Evolutionary conservation across 1,140 invertebrate genomes (phyloP).

Genomic region (Samia ricini): DNA sequence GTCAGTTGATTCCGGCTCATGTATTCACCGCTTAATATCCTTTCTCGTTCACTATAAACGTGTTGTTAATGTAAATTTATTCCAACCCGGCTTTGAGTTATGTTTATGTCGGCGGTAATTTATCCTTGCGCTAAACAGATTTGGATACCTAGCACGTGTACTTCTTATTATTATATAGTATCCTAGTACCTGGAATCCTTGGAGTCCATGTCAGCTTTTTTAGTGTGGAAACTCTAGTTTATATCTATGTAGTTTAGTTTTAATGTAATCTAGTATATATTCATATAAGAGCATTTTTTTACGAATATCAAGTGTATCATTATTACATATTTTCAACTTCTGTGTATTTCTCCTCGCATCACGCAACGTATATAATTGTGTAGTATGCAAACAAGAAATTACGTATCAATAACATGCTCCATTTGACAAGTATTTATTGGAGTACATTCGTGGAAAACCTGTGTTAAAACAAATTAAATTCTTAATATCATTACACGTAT

Average conservation of each 20-base stretch:
- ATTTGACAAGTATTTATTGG: slow-evolving; percentile 22
- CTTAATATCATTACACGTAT: too few species aligned
- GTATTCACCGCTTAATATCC: neutral
- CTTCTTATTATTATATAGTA: neutral
- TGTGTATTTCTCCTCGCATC: neutral
- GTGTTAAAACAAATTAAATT: slow-evolving; percentile 4
- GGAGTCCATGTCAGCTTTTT: too few species aligned
- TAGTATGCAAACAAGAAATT: slow-evolving; percentile 17
- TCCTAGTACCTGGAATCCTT: neutral
- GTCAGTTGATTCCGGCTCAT: neutral
- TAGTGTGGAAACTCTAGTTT: too few species aligned
- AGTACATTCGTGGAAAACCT: neutral
- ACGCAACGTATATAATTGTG: neutral
- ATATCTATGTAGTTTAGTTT: too few species aligned
- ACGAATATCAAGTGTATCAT: too few species aligned
- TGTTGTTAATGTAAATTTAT: slow-evolving; percentile 1
- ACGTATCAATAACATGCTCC: slow-evolving; percentile 22
- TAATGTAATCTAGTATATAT: too few species aligned
- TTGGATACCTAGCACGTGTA: neutral
- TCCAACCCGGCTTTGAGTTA: neutral
- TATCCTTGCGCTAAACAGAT: neutral
- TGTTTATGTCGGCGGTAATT: neutral
- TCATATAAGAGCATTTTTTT: too few species aligned
- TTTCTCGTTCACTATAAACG: neutral
- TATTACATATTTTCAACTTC: too few species aligned